Percentiles rank a stretch among this genome's conserved stretches.
phyloP scores from a whole-genome alignment of 2,113 vertebrate genomes.

The Haliaeetus leucogaster region DNA sequence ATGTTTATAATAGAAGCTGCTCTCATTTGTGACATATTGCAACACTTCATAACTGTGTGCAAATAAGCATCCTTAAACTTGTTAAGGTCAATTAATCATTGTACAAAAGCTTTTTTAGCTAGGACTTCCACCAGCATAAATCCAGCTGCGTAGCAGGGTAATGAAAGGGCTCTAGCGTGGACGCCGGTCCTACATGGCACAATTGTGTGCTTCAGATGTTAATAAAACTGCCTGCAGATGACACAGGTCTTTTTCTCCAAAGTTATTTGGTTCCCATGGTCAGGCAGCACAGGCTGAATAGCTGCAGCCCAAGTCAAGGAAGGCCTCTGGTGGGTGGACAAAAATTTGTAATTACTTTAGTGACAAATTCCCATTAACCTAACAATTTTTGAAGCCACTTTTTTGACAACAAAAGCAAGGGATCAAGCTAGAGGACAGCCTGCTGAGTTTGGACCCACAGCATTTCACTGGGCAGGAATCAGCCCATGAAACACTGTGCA shows the following conservation, averaged over 20 bases:
- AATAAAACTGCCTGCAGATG: conserved; percentile 20
- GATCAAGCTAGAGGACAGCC: neutral
- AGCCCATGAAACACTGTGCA: neutral
- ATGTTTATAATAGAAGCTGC: conserved; percentile 73
- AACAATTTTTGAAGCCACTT: neutral
- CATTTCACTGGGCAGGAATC: neutral
- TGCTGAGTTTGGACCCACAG: neutral
- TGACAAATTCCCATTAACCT: neutral
- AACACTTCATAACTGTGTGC: conserved; percentile 78
- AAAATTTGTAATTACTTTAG: neutral
- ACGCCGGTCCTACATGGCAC: neutral
- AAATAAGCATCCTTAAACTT: conserved; percentile 82
- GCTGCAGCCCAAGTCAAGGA: neutral
- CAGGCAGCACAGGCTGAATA: neutral
- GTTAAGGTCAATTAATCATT: conserved; percentile 81
- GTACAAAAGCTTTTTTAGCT: conserved; percentile 59
- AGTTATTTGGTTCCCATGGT: neutral
- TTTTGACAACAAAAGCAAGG: neutral
- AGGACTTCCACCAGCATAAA: conserved; percentile 46
- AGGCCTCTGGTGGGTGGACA: neutral
- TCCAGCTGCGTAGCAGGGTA: neutral
- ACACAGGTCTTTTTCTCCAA: conserved; percentile 14
- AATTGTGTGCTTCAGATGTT: conserved; percentile 8
- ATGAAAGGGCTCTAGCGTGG: neutral
- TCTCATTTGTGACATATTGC: conserved; percentile 79